Conservation (phyloP, 2,888 invertebrate species). For the Sturmia bella region DNA sequence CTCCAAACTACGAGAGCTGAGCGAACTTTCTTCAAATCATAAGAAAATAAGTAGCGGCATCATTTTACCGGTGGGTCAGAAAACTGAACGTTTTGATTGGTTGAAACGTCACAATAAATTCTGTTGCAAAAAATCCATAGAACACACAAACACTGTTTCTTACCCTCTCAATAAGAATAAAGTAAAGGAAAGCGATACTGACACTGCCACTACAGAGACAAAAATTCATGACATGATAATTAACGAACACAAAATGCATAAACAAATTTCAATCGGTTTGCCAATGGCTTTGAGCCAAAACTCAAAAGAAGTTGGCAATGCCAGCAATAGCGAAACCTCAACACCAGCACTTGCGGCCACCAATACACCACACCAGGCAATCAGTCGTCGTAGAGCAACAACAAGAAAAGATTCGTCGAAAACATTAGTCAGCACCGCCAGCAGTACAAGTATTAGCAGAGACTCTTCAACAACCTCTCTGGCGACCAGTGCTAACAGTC, state of each 20-base stretch:
- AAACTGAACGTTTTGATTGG: slow-evolving; percentile 78
- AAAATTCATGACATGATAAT: slow-evolving; percentile 47
- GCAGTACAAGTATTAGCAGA: slow-evolving; percentile 62
- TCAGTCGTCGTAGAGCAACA: slow-evolving; percentile 58
- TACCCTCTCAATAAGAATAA: no score
- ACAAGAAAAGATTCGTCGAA: slow-evolving; percentile 56
- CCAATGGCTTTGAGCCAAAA: slow-evolving; percentile 63
- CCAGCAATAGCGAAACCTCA: slow-evolving; percentile 39
- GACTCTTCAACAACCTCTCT: slow-evolving; percentile 61
- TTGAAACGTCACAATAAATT: slow-evolving; percentile 75
- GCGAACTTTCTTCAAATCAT: slow-evolving; percentile 72
- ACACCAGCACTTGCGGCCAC: slow-evolving; percentile 51
- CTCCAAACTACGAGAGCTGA: slow-evolving; percentile 71
- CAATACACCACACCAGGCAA: slow-evolving; percentile 63
- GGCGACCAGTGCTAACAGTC: slow-evolving; percentile 46
- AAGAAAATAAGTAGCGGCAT: slow-evolving; percentile 70
- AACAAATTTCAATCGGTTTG: slow-evolving; percentile 62
- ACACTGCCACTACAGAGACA: slow-evolving; percentile 21
- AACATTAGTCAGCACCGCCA: slow-evolving; percentile 35
- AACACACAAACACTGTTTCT: not conserved
- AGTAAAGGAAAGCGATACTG: slow-evolving; percentile 37
- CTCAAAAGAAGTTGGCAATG: slow-evolving; percentile 49
- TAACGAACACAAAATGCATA: slow-evolving; percentile 42
- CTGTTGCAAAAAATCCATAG: slow-evolving; percentile 65
- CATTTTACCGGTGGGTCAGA: slow-evolving; percentile 71